Conservation (phyloP, 2,113 vertebrate genomes). For the Chlorodrepanis virens region DNA sequence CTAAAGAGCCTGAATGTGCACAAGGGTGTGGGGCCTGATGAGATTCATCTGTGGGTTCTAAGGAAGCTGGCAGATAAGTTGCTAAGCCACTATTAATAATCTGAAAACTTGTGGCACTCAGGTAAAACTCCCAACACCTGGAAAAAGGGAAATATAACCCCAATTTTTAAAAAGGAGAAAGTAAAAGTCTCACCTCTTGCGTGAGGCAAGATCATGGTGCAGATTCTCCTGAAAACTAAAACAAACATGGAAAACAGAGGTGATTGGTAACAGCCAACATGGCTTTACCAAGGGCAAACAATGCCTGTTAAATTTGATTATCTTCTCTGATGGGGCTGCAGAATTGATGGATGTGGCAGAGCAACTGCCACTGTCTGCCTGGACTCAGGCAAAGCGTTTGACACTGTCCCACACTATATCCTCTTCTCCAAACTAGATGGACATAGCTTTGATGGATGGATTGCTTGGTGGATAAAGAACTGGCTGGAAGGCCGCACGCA, state of each 20-base stretch:
- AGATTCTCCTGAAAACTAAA: not conserved
- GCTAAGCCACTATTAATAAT: not conserved
- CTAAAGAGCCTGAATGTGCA: not conserved
- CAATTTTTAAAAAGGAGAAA: not conserved
- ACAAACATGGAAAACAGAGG: not conserved
- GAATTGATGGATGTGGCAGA: not conserved
- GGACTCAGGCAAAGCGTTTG: not conserved
- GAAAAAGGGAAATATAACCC: not conserved
- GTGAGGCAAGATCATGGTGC: not conserved
- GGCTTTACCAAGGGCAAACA: not conserved
- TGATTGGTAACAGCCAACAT: not conserved
- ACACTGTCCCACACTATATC: fast-evolving
- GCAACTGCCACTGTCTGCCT: not conserved
- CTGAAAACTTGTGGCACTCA: not conserved
- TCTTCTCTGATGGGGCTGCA: not conserved
- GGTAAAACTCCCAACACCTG: not conserved
- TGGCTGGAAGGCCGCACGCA: fast-evolving
- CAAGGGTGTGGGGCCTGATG: not conserved
- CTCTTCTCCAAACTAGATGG: not conserved
- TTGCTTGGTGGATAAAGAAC: not conserved
- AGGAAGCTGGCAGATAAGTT: not conserved
- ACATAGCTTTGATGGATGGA: not conserved
- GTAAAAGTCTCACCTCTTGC: not conserved
- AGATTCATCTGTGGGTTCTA: not conserved
- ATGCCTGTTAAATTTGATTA: not conserved